phyloP scores from a whole-genome alignment of 2,888 invertebrate species.

The Troides helena region DNA sequence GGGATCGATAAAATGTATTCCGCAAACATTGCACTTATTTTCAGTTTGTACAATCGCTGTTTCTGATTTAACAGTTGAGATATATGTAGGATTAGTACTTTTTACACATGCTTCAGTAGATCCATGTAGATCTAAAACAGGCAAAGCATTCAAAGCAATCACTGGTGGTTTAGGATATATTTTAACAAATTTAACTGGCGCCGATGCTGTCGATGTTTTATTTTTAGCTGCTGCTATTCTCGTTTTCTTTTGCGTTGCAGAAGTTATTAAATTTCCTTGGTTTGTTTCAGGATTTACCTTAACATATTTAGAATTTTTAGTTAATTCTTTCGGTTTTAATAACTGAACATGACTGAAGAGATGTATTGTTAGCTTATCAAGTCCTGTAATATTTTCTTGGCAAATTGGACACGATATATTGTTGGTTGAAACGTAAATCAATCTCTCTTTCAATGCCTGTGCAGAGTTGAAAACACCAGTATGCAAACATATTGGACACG shows the following conservation, averaged over 20 bases:
- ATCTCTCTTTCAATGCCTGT: constrained; percentile 84
- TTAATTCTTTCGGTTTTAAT: constrained; percentile 42
- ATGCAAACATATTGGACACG: constrained; percentile 89
- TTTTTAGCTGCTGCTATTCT: constrained; percentile 63
- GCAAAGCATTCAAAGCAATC: constrained; percentile 60
- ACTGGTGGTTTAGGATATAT: constrained; percentile 73
- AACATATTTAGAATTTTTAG: constrained; percentile 38
- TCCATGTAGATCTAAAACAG: constrained; percentile 56
- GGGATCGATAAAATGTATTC: constrained; percentile 84
- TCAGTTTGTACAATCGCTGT: constrained; percentile 45
- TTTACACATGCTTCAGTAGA: constrained; percentile 43
- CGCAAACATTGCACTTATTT: constrained; percentile 84
- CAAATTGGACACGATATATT: constrained; percentile 89
- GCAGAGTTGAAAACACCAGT: constrained; percentile 85
- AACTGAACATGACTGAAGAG: constrained; percentile 86
- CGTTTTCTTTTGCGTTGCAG: constrained; percentile 51
- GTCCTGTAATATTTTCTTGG: constrained; percentile 85
- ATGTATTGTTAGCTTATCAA: constrained; percentile 92
- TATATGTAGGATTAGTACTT: constrained; percentile 45
- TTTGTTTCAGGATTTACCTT: constrained; percentile 37
- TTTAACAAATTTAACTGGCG: constrained; percentile 70
- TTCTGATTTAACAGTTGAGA: constrained; percentile 53
- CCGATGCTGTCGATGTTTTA: constrained; percentile 52
- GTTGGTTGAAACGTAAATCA: constrained; percentile 88
- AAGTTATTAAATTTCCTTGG: constrained; percentile 42